Conservation (phyloP, 2,888 invertebrate genomes). For the Mallateleia sp. region DNA sequence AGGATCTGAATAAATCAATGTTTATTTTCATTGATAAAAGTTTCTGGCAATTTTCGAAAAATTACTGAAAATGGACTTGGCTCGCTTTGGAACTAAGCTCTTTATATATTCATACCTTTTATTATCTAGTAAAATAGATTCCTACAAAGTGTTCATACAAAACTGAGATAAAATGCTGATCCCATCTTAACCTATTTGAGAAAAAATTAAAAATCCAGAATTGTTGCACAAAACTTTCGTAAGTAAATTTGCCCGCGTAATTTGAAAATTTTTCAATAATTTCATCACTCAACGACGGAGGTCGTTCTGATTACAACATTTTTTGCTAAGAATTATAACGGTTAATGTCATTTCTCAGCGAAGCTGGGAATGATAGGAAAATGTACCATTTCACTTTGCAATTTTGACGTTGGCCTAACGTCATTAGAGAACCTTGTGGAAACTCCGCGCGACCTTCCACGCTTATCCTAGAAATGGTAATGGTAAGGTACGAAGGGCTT, state of each 20-base stretch:
- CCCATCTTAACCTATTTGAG: too few species aligned
- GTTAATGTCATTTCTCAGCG: constrained; percentile 49
- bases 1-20: too few species aligned
- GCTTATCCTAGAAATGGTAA: constrained; percentile 78
- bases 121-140: too few species aligned
- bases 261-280: not conserved
- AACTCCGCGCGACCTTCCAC: constrained; percentile 62
- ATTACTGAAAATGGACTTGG: too few species aligned
- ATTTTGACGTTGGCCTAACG: constrained; percentile 75
- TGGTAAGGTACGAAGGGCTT: constrained; percentile 74
- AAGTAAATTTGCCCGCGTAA: not conserved
- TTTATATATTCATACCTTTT: too few species aligned
- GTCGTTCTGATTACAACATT: not conserved
- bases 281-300: not conserved
- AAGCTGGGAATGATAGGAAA: constrained; percentile 49
- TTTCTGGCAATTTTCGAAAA: too few species aligned
- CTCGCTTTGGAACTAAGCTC: too few species aligned
- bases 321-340: constrained; percentile 48
- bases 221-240: not conserved
- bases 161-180: too few species aligned
- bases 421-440: constrained; percentile 70
- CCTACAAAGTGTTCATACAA: too few species aligned
- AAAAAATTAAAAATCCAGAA: too few species aligned
- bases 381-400: constrained; percentile 66
- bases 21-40: too few species aligned